These are phyloP conservation scores for Mesorhabditis spiculigera DNA, from an alignment of 2,888 invertebrate genomes.

Conservation along the genomic window DNA sequence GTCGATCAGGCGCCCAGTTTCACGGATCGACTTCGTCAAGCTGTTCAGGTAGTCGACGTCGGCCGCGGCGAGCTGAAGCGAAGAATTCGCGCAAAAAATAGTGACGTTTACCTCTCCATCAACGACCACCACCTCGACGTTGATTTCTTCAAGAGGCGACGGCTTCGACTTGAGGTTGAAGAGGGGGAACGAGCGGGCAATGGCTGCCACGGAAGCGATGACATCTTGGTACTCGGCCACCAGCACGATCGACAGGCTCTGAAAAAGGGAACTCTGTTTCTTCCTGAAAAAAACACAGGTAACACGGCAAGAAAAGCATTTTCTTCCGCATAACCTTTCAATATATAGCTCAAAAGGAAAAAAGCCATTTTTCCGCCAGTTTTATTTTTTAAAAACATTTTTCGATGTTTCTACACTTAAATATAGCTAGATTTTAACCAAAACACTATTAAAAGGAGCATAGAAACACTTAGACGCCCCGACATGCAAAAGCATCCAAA, in stretches of 20 bases:
- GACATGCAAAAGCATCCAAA: too few species aligned
- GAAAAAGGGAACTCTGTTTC: constrained; percentile 11
- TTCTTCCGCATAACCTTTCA: background rate
- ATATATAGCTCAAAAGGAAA: background rate
- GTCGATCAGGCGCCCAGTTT: constrained; percentile 79
- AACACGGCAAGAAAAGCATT: background rate
- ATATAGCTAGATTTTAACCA: too few species aligned
- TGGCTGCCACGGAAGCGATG: constrained; percentile 76
- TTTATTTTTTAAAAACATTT: too few species aligned
- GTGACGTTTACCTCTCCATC: constrained; percentile 30
- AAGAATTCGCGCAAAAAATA: constrained; percentile 30
- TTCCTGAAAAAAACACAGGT: background rate
- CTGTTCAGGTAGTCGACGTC: constrained; percentile 59
- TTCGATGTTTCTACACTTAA: too few species aligned
- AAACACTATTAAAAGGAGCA: too few species aligned
- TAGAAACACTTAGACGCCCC: too few species aligned
- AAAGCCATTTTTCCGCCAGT: too few species aligned
- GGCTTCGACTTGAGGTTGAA: constrained; percentile 67
- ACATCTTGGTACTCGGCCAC: constrained; percentile 67
- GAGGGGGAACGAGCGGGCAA: constrained; percentile 77
- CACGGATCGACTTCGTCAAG: constrained; percentile 65
- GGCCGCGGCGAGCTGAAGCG: constrained; percentile 25
- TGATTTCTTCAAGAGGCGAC: constrained; percentile 16
- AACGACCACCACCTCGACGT: constrained; percentile 45
- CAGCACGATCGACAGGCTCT: constrained; percentile 40